These are phyloP conservation scores for Drosophila picticornis DNA, from an alignment of 2,888 invertebrate species.

Conservation along the genomic window DNA sequence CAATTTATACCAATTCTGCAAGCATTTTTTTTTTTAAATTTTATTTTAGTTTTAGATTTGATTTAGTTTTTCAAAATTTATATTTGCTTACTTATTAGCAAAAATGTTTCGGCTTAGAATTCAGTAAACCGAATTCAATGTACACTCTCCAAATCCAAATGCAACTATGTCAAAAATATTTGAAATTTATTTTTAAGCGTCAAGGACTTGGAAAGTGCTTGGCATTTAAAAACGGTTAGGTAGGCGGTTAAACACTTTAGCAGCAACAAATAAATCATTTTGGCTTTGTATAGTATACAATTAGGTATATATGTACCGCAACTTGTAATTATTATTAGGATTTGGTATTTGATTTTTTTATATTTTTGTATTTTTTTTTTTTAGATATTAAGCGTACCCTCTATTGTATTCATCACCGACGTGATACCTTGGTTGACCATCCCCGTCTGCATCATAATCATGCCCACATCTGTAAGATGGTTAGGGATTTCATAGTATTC, in stretches of 20 bases:
- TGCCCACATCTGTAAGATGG: slow-evolving; percentile 93
- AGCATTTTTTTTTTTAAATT: slow-evolving; percentile 27
- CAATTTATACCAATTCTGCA: slow-evolving; percentile 25
- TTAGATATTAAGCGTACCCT: slow-evolving; percentile 89
- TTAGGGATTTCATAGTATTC: slow-evolving; percentile 66
- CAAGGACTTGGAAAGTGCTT: slow-evolving; percentile 27
- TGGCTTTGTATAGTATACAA: slow-evolving; percentile 57
- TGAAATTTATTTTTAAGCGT: background rate
- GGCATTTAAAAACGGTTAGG: slow-evolving; percentile 27
- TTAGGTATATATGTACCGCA: slow-evolving; percentile 36
- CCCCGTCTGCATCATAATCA: slow-evolving; percentile 98
- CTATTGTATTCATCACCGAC: slow-evolving; percentile 88
- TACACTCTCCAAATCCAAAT: slow-evolving; percentile 34
- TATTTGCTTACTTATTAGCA: slow-evolving; percentile 11
- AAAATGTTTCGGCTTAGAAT: slow-evolving; percentile 5
- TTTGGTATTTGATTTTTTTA: slow-evolving; percentile 30
- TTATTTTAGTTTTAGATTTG: slow-evolving; percentile 1
- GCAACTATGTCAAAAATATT: background rate
- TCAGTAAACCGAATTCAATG: slow-evolving; percentile 37
- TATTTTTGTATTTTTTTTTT: slow-evolving; percentile 15
- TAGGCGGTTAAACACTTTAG: slow-evolving; percentile 64
- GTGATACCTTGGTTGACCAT: slow-evolving; percentile 96
- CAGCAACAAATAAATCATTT: slow-evolving; percentile 78
- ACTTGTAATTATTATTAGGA: slow-evolving; percentile 38
- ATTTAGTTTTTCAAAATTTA: slow-evolving; percentile 14